Base-by-base conservation (phyloP, 2,113 vertebrate genomes). In the Motacilla tschutschensis region DNA sequence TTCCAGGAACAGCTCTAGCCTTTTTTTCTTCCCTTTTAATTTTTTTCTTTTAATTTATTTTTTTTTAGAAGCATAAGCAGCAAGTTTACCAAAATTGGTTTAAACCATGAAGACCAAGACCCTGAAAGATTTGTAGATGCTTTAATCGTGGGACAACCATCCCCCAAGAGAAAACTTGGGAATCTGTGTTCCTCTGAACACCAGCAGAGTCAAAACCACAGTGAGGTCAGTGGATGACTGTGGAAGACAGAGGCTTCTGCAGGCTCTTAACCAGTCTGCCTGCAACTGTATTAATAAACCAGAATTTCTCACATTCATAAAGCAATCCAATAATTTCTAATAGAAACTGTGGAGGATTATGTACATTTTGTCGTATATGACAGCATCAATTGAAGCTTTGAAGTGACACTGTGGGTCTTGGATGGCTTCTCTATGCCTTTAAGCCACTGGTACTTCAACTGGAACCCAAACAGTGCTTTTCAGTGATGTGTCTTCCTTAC, bases 121-220 rank as follows among this genome's bases (percentile, higher is more conserved):
- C 50, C 51, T 69, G 51, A 92, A 92, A 93, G 65, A 83, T 57
- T 85, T 24, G 26, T 41, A 90, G 50, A 90, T 62, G 22, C 31
- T 85, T 86, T 88, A 92, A 82, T 74, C 3, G 0, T 14, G 6
- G 66, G 33, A 83, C 35, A 86, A 69, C 60, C 25, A 85, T 64
- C n/a, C 20, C 94, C 59, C 79, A 87, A 81, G 47, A 85, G 83
- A 89, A 88, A 83, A 53, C 64, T 73, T 76, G 84, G 58, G 75
- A 94, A 93, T 90, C 70, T 67, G 5, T 54, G 25, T 19, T 89
- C 83, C 57, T 88, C 41, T 87, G 84, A 94, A 92, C 82, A 82
- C 57, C 86, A 90, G 53, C 60, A 79, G 74, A 93, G 81, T 92
- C 88, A 66, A 95, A 96, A 94, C 86, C 91, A 95, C 94, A 90